These are phyloP conservation scores for Galbula dea DNA, from an alignment of 2,113 vertebrate species.

Conservation along the genomic window DNA sequence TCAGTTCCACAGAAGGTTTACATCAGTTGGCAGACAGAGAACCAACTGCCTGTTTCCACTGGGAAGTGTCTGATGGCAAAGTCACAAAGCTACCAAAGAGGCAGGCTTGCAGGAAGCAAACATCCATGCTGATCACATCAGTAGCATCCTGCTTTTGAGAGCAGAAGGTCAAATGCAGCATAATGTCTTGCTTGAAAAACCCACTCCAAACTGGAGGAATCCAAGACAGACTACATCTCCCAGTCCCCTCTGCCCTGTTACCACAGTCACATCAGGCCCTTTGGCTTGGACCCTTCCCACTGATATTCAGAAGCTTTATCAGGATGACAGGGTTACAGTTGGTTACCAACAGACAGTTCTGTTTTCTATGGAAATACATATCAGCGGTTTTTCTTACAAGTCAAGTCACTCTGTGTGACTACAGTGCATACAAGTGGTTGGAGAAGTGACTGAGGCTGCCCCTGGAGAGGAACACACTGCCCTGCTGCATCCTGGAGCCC, in stretches of 20 bases:
- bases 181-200: neutral
- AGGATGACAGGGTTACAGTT: neutral
- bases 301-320: neutral
- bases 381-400: neutral
- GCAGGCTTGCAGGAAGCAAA: neutral
- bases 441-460: neutral
- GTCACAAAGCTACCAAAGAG: neutral
- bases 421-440: neutral
- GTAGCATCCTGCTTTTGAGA: neutral
- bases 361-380: neutral
- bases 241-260: neutral
- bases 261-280: neutral
- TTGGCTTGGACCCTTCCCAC: neutral
- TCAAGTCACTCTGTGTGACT: neutral
- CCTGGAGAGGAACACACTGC: neutral
- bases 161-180: neutral
- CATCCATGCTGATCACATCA: neutral
- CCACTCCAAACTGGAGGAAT: neutral
- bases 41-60: neutral
- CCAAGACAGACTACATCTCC: neutral
- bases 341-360: neutral
- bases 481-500: neutral
- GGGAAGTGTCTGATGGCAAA: neutral
- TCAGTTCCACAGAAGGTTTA: neutral
- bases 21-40: neutral